A percentile compares a stretch with the other conserved stretches of the same genome.
Conservation (phyloP, 1,140 invertebrate genomes). For the Sweltsa coloradensis region DNA sequence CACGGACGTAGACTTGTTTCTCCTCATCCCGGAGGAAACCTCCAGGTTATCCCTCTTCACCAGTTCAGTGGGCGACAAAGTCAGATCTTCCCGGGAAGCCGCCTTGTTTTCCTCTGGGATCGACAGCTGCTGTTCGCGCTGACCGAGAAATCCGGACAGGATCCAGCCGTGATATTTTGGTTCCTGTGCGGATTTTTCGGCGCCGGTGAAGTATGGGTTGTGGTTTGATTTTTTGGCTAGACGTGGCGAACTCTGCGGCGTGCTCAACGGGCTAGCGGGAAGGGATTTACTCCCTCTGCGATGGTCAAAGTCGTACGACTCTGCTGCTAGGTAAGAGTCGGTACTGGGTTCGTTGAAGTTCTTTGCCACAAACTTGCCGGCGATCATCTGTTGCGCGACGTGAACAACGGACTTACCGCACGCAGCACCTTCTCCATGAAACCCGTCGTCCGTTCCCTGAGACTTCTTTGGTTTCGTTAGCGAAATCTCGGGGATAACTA, state of each 20-base stretch:
- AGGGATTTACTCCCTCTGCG: constrained; percentile 53
- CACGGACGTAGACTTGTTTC: constrained; percentile 28
- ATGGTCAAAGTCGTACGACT: constrained; percentile 26
- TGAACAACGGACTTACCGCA: constrained; percentile 57
- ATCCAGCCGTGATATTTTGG: constrained; percentile 39
- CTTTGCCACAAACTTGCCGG: constrained; percentile 20
- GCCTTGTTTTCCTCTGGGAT: not conserved
- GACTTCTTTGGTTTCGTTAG: no score
- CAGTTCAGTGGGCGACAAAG: not conserved
- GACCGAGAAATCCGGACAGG: constrained; percentile 34
- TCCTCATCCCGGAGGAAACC: constrained; percentile 16
- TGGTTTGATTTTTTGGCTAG: constrained; percentile 21
- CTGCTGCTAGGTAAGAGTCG: not conserved
- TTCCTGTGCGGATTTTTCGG: constrained; percentile 20
- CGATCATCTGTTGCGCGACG: constrained; percentile 59
- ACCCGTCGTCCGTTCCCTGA: constrained; percentile 50
- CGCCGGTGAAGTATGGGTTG: constrained; percentile 22
- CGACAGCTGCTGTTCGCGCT: constrained; percentile 16
- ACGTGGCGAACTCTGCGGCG: constrained; percentile 43
- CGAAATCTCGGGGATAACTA: no score
- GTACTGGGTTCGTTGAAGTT: no score
- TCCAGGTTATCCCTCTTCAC: constrained; percentile 24
- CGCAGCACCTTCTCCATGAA: constrained; percentile 51
- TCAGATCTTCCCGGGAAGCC: constrained; percentile 1
- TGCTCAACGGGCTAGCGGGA: constrained; percentile 49